Evolutionary conservation across 2,888 invertebrate species (phyloP), one percentile per base, ranked within the genome.

Genomic region (Cheilosia urbana): DNA sequence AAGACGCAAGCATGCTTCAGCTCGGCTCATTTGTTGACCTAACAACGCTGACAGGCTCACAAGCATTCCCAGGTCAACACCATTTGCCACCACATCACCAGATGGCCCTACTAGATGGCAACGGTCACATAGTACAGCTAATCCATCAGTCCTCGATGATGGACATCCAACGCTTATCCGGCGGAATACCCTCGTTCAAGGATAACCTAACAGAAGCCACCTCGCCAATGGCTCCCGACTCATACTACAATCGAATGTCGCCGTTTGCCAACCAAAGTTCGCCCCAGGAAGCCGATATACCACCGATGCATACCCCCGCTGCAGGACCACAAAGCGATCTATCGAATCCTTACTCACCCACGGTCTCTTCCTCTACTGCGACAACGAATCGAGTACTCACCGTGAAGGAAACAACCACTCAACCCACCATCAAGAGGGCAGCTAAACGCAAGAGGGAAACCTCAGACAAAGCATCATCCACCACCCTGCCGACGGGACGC

Each of bases 91-190:
- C 87, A 80, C 47, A 47, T 7, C 93, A 92, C 91, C 89, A 91
- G 30, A 82, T 88, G 82, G 78, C 89, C 13, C 92, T 89, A 91
- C 92, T 92, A 93, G 87, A 88, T 49, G 80, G 60, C 27, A 90
- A 91, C 47, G 91, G 90, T 0, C 91, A 91, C 51, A 87, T 91
- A 13, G 58, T 91, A n/a, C 91, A 91, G 49, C 77, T 91, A 9
- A 88, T 90, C 78, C 88, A 91, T 94, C 95, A 87, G 95, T 95
- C 92, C 95, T 95, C 91, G 93, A 94, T 89, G 94, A 95, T 27
- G 9, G 80, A 87, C 34, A 40, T 88, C 11, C 87, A 81, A 40
- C 89, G 90, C 4, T 89, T 90, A 69, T 87, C 89, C 27, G 87
- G 88, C 7, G 88, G 88, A 24, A 63, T 80, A 34, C 87, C 88